Evolutionary conservation across 2,888 invertebrate genomes (phyloP).

Genomic region (Calliphora vomitoria): DNA sequence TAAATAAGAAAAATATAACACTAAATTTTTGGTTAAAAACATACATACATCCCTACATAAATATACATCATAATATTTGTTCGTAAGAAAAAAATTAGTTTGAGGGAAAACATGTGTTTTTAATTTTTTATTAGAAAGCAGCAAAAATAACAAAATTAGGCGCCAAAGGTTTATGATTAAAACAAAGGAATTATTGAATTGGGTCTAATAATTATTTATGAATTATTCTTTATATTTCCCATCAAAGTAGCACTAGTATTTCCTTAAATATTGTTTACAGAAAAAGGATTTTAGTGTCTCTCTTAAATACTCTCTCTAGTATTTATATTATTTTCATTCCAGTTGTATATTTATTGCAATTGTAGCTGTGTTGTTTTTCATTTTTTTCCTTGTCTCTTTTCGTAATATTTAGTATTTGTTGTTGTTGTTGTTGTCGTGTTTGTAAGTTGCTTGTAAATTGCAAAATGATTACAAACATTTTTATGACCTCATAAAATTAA

Average conservation of each 20-base stretch:
- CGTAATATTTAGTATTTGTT: not conserved
- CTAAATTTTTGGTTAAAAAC: not conserved
- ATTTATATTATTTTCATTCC: not conserved
- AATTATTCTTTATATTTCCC: not conserved
- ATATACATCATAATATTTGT: not conserved
- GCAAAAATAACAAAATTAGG: constrained; percentile 11
- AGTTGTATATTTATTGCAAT: not conserved
- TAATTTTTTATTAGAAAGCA: not conserved
- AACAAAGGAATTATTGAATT: constrained; percentile 1
- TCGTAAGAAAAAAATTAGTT: not conserved
- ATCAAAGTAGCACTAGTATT: not conserved
- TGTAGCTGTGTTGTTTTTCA: not conserved
- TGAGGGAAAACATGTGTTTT: constrained; percentile 44
- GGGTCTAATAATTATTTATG: not conserved
- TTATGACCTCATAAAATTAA: constrained; percentile 84
- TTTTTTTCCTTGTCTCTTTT: constrained; percentile 2
- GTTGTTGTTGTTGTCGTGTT: constrained; percentile 17
- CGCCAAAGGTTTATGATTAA: constrained; percentile 23
- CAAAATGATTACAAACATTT: constrained; percentile 81
- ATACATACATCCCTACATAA: not conserved
- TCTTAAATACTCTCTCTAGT: not conserved
- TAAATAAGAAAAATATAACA: constrained; percentile 19
- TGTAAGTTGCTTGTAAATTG: constrained; percentile 77
- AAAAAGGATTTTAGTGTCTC: not conserved
- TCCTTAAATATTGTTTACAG: not conserved